Conservation (phyloP, 2,797 vertebrate genomes). For the Prunella strophiata region DNA sequence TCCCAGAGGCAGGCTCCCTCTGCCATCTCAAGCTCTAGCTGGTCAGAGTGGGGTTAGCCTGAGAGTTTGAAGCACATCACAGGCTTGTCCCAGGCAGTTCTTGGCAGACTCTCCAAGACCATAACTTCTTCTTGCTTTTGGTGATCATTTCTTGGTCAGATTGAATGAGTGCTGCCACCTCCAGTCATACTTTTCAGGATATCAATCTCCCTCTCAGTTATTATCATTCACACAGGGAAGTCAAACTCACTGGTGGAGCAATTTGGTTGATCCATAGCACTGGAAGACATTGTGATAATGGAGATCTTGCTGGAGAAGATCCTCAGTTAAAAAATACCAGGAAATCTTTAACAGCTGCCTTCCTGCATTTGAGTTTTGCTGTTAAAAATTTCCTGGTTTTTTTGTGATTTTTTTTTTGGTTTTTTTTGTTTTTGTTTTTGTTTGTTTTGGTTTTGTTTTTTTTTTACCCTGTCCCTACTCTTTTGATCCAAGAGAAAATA, state of each 20-base stretch:
- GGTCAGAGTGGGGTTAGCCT: not conserved
- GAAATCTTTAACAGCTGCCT: not conserved
- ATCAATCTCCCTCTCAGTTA: not conserved
- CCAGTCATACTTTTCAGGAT: not conserved
- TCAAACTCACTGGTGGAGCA: not conserved
- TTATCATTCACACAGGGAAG: not conserved
- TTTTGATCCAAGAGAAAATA: not conserved
- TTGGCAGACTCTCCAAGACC: not conserved
- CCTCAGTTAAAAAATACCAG: not conserved
- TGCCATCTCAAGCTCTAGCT: not conserved
- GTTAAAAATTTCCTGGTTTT: not conserved
- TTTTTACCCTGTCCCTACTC: not conserved
- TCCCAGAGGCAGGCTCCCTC: not conserved
- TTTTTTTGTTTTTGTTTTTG: too few relatives aligned
- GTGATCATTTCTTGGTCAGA: not conserved
- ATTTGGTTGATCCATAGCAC: not conserved
- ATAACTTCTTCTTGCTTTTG: not conserved
- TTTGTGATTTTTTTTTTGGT: not conserved
- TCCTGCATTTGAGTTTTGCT: not conserved
- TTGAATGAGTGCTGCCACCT: not conserved
- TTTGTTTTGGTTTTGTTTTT: not conserved
- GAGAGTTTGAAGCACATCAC: not conserved
- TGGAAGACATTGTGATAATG: not conserved
- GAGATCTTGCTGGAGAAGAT: not conserved
- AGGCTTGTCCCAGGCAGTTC: not conserved